Base-by-base conservation (phyloP, 1,140 invertebrate species). In the Drosophila gunungcola region DNA sequence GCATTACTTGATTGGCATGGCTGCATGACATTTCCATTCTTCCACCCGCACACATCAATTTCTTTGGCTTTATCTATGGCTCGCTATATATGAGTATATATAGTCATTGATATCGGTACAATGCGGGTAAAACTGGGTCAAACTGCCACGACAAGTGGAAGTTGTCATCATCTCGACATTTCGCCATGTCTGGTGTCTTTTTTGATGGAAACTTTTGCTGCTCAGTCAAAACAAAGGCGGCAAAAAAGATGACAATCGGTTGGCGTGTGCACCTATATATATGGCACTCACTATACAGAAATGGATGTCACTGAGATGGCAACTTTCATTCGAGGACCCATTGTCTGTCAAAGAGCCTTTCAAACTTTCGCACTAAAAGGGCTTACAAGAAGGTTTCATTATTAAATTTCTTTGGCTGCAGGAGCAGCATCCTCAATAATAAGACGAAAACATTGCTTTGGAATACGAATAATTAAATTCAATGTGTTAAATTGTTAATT, bases 1-100 rank as follows among this genome's bases (percentile, higher is more conserved):
- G 78, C 79, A 88, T 88, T 82, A 78, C 83, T 72, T 85, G 82
- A 85, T 85, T 88, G 82, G 83, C 82, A 85, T 82, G 78, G 82
- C 82, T 88, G 83, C 78, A 78, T 68, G 61, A 53, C 64, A 65
- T 85, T 81, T 78, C 67, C 67, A 60, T 3, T 16, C 3, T 25
- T 11, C 16, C 68, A 43, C 21, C 46, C 34, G 6, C 29, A 38
- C 29, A 61, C 13, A 39, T 21, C 25, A 49, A n/a, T 46, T 6
- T 4, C 21, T 27, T 7, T 34, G 32, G 13, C 29, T 49, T 9
- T 16, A 49, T n/a, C 27, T 32, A 49, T 32, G n/a, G 25, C 12
- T 4, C 27, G 13, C 29, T 13, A 11, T 51, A 34, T 49, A 32
- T 34, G 13, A 16, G 4, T 21, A 16, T 43, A 43, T 57, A 73